Percentiles rank a stretch among this genome's conserved stretches.
Conservation (phyloP, 2,797 vertebrate species). For the Heliangelus exortis region DNA sequence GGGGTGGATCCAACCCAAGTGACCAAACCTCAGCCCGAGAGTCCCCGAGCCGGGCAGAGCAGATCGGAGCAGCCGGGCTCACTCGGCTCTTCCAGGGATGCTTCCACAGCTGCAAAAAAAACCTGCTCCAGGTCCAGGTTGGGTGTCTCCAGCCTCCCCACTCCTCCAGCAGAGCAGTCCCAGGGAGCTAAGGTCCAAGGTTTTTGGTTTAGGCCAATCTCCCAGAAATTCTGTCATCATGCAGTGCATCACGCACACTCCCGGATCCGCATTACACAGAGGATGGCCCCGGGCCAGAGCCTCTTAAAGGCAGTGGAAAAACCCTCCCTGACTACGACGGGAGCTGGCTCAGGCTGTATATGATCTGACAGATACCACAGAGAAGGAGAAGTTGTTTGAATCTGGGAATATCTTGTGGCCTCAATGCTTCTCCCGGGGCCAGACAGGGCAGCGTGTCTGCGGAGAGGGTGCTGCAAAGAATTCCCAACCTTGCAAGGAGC, state of each 20-base stretch:
- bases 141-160: not conserved
- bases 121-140: not conserved
- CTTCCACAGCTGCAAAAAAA: conserved; percentile 15
- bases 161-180: not conserved
- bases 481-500: not conserved
- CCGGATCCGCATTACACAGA: conserved; percentile 64
- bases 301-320: conserved; percentile 60
- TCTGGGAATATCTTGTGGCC: conserved; percentile 20
- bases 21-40: not conserved
- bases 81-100: not conserved
- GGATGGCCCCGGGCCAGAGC: not conserved
- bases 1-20: not conserved
- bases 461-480: not conserved
- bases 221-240: conserved; percentile 71
- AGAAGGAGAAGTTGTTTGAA: not conserved
- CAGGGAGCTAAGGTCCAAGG: not conserved
- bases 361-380: conserved; percentile 10
- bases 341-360: not conserved
- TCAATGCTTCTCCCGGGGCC: not conserved
- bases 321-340: conserved; percentile 36
- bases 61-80: not conserved
- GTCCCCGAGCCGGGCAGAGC: not conserved
- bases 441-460: not conserved
- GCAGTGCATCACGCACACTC: conserved; percentile 64
- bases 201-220: conserved; percentile 56